Percentiles rank a stretch among this genome's conserved stretches.
phyloP scores from a whole-genome alignment of 2,113 vertebrate species.

The Dascyllus trimaculatus region DNA sequence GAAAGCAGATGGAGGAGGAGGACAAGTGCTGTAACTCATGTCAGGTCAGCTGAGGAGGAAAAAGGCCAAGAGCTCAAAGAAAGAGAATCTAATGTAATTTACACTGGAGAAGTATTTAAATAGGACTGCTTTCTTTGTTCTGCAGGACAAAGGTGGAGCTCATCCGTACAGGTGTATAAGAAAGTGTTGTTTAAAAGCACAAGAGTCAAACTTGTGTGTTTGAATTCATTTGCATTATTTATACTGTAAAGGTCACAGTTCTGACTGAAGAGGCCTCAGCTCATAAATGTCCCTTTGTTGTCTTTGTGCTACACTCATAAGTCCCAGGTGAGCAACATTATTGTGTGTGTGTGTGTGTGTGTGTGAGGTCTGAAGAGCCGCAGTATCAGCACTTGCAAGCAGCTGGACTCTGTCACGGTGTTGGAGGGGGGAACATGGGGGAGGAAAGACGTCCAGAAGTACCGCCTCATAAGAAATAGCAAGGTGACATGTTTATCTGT shows the following conservation, averaged over 20 bases:
- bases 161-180: background rate
- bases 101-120: too few relatives aligned
- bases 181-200: too few relatives aligned
- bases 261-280: background rate
- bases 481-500: slow-evolving; percentile 44
- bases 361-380: slow-evolving; percentile 1
- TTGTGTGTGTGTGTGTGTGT: slow-evolving; percentile 24
- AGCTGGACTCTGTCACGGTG: slow-evolving; percentile 68
- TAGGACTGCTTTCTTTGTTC: too few relatives aligned
- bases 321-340: slow-evolving; percentile 18
- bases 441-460: slow-evolving; percentile 9
- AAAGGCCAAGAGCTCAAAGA: slow-evolving; percentile 17
- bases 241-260: background rate
- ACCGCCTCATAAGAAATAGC: slow-evolving; percentile 13
- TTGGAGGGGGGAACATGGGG: background rate
- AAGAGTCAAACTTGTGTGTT: background rate
- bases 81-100: background rate
- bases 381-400: slow-evolving; percentile 52
- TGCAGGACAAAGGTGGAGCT: too few relatives aligned
- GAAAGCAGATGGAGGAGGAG: slow-evolving; percentile 2
- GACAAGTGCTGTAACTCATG: slow-evolving; percentile 20
- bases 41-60: slow-evolving; percentile 34
- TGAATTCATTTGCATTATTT: background rate
- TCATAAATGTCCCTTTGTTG: slow-evolving; percentile 18
- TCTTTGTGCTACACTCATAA: background rate